Percentiles rank a stretch among this genome's conserved stretches.
These are phyloP conservation scores for Pangasius macronema DNA, from an alignment of 2,797 vertebrate species.

Conservation along the genomic window DNA sequence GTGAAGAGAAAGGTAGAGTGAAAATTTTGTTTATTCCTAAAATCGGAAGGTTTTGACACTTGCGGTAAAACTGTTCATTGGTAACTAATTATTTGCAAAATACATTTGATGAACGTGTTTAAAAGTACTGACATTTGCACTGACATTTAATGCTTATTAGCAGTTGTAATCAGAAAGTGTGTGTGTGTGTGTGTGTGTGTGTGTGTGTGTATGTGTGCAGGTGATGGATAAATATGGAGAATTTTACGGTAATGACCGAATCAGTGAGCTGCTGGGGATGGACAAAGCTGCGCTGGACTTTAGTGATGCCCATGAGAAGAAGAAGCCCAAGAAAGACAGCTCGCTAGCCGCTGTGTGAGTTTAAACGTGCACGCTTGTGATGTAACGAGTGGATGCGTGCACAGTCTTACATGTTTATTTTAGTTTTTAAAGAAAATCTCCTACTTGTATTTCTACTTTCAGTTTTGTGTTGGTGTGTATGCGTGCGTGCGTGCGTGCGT, in stretches of 20 bases:
- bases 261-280: conserved; percentile 85
- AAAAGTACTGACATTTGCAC: neutral
- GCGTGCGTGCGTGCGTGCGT: conserved; percentile 19
- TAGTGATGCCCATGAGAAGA: conserved; percentile 83
- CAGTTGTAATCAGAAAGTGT: neutral
- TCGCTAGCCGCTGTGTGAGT: conserved; percentile 83
- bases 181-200: conserved; percentile 28
- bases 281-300: conserved; percentile 86
- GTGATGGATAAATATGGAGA: conserved; percentile 89
- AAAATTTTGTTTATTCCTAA: neutral
- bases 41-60: neutral
- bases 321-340: conserved; percentile 85
- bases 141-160: neutral
- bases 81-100: neutral
- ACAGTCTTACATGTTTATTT: neutral
- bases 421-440: conserved; percentile 6
- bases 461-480: conserved; percentile 17
- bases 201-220: conserved; percentile 60
- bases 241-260: conserved; percentile 84
- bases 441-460: conserved; percentile 36
- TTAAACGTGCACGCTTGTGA: neutral
- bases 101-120: neutral
- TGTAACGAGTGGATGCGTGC: neutral
- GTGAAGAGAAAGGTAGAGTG: conserved; percentile 92
- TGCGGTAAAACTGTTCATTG: neutral